These are phyloP conservation scores for Rhamphomyia laevipes DNA, from an alignment of 2,888 invertebrate species.

Conservation along the genomic window DNA sequence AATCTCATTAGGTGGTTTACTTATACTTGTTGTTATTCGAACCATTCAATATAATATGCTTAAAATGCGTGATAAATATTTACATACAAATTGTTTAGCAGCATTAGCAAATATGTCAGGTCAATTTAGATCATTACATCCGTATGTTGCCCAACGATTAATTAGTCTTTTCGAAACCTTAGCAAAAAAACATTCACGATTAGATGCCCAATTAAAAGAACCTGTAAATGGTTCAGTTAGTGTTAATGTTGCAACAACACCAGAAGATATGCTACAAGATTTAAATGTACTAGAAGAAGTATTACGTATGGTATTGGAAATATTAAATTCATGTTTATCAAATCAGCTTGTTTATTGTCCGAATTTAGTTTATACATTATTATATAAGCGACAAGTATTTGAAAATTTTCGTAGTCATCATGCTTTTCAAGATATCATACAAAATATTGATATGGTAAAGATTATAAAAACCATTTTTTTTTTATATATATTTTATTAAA, in stretches of 20 bases:
- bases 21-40: constrained; percentile 87
- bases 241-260: constrained; percentile 31
- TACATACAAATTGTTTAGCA: constrained; percentile 97
- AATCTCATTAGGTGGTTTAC: constrained; percentile 86
- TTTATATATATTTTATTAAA: not conserved
- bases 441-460: constrained; percentile 85
- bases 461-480: not conserved
- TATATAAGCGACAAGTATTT: constrained; percentile 88
- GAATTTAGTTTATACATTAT: constrained; percentile 86
- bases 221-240: constrained; percentile 31
- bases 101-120: constrained; percentile 98
- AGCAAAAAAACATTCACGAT: constrained; percentile 68
- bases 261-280: constrained; percentile 58
- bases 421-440: constrained; percentile 84
- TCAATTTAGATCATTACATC: constrained; percentile 82
- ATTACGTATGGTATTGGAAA: constrained; percentile 90
- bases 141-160: constrained; percentile 90
- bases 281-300: constrained; percentile 91
- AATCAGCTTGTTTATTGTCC: constrained; percentile 79
- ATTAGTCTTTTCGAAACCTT: constrained; percentile 85
- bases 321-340: constrained; percentile 88
- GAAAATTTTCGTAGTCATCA: constrained; percentile 75
- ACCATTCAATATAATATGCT: constrained; percentile 97
- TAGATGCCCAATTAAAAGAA: constrained; percentile 48
- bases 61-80: constrained; percentile 90